Evolutionary conservation across 1,140 invertebrate species (phyloP).

Genomic region (Saxidomus purpurata): DNA sequence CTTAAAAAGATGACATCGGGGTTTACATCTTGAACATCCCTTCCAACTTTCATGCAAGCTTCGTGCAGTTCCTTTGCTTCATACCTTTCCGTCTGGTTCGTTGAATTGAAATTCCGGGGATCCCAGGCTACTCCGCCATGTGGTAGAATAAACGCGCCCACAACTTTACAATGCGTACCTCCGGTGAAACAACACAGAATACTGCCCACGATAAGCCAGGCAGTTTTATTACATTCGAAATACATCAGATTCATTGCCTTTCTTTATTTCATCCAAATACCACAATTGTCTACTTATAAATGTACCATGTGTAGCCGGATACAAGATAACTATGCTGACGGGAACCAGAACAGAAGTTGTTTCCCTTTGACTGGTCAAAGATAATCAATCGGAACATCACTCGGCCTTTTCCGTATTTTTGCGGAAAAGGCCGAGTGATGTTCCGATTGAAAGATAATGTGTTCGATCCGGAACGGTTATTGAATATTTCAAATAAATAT

Average conservation of each 20-base stretch:
- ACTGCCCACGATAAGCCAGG: neutral
- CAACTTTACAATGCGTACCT: neutral
- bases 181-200: neutral
- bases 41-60: slow-evolving; percentile 68
- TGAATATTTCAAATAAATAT: too few relatives aligned
- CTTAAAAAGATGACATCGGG: slow-evolving; percentile 73
- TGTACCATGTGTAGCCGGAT: too few relatives aligned
- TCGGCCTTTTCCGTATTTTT: too few relatives aligned
- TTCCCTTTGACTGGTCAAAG: too few relatives aligned
- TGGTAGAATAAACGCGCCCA: slow-evolving; percentile 70
- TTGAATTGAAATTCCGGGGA: slow-evolving; percentile 71
- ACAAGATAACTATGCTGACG: too few relatives aligned
- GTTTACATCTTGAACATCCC: slow-evolving; percentile 48
- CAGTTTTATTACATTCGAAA: neutral
- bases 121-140: slow-evolving; percentile 75
- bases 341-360: too few relatives aligned
- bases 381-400: too few relatives aligned
- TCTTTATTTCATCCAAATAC: too few relatives aligned
- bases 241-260: neutral
- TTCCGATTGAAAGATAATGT: too few relatives aligned
- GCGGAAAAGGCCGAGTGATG: too few relatives aligned
- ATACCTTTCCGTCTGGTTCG: slow-evolving; percentile 66
- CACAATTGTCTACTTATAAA: too few relatives aligned
- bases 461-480: too few relatives aligned
- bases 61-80: slow-evolving; percentile 70